Evolutionary conservation across 2,797 vertebrate species (phyloP).

Genomic region (Labeo calbasu): DNA sequence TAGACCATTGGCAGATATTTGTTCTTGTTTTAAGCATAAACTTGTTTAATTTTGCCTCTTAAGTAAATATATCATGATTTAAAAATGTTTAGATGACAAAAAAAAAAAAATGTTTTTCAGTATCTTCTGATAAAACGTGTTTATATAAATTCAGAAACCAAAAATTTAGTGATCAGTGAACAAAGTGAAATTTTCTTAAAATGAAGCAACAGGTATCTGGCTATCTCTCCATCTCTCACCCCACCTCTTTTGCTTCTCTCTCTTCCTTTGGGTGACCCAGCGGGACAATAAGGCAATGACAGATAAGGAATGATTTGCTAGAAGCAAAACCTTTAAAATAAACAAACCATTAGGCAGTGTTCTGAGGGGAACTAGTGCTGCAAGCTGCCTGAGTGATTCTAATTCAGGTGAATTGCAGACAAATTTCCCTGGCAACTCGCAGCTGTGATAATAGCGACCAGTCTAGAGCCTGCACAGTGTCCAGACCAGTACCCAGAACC

Average conservation of each 20-base stretch:
- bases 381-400: slow-evolving; percentile 66
- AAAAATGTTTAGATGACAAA: neutral
- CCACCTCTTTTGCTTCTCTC: slow-evolving; percentile 15
- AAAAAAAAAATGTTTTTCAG: neutral
- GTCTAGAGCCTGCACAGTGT: slow-evolving; percentile 69
- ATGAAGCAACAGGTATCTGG: slow-evolving; percentile 10
- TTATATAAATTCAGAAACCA: neutral
- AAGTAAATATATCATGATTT: neutral
- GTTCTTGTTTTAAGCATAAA: neutral
- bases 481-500: slow-evolving; percentile 59
- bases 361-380: slow-evolving; percentile 49
- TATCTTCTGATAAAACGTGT: neutral
- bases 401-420: slow-evolving; percentile 82
- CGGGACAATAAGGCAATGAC: slow-evolving; percentile 76
- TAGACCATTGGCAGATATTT: neutral
- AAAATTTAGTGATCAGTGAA: neutral
- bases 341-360: slow-evolving; percentile 74
- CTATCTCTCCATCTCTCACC: slow-evolving; percentile 13
- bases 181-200: neutral
- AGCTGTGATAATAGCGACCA: slow-evolving; percentile 78
- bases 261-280: slow-evolving; percentile 61
- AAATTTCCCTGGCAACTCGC: slow-evolving; percentile 76
- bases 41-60: neutral
- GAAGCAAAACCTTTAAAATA: slow-evolving; percentile 79
- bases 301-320: slow-evolving; percentile 82